These are phyloP conservation scores for Philaenus spumarius DNA, from an alignment of 1,140 invertebrate genomes.

Conservation along the genomic window DNA sequence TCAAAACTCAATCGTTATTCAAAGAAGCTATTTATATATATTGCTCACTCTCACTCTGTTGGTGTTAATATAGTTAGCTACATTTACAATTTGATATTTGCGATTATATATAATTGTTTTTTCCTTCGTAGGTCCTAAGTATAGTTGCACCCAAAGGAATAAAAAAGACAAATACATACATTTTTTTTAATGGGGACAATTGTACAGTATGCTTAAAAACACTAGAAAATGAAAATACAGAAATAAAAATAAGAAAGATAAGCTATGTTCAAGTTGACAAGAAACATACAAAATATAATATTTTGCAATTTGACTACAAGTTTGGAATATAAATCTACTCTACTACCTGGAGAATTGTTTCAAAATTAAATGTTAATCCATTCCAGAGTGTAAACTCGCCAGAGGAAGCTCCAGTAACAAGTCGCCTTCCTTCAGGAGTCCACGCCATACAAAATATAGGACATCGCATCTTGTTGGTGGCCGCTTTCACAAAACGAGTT, in stretches of 20 bases:
- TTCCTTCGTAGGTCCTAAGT: too few relatives aligned
- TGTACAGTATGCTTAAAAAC: not conserved
- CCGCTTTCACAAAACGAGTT: constrained; percentile 94
- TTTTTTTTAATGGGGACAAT: too few relatives aligned
- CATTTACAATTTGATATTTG: too few relatives aligned
- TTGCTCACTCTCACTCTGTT: too few relatives aligned
- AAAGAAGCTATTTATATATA: too few relatives aligned
- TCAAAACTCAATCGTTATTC: too few relatives aligned
- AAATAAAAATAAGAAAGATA: not conserved
- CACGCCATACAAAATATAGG: constrained; percentile 98
- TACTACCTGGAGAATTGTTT: constrained; percentile 95
- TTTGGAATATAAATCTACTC: not conserved
- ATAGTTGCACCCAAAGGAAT: too few relatives aligned
- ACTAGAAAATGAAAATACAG: not conserved
- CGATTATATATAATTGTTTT: too few relatives aligned
- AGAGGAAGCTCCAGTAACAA: constrained; percentile 97
- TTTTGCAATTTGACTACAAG: not conserved
- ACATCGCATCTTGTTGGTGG: constrained; percentile 99
- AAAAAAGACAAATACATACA: too few relatives aligned
- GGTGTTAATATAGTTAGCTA: too few relatives aligned
- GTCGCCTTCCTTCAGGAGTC: constrained; percentile 95
- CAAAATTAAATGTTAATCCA: constrained; percentile 99
- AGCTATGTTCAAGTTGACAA: not conserved
- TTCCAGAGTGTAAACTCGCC: constrained; percentile 99
- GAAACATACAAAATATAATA: not conserved